Evolutionary conservation across 2,797 vertebrate genomes (phyloP).

Genomic region (Mormyrops attenuatus): DNA sequence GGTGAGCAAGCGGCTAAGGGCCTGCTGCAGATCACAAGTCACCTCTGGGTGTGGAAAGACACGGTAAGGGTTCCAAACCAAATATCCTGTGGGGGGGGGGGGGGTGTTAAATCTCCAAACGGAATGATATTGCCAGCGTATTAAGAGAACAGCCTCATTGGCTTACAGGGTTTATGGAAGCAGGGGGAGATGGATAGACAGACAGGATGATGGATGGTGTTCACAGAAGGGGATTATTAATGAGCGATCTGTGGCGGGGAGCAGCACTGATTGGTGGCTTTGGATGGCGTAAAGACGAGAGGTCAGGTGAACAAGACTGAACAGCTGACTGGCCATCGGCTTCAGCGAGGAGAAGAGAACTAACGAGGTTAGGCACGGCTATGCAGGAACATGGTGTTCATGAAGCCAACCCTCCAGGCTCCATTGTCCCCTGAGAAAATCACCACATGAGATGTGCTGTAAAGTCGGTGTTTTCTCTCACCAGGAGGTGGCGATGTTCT

Average conservation of each 20-base stretch:
- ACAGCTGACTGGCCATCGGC: not conserved
- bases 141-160: not conserved
- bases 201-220: slow-evolving; percentile 24
- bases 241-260: slow-evolving; percentile 19
- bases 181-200: slow-evolving; percentile 12
- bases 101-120: not conserved
- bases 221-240: slow-evolving; percentile 14
- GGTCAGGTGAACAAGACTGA: not conserved
- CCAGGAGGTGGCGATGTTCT: not conserved
- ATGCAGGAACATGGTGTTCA: not conserved
- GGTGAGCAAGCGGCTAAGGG: not conserved
- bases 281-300: not conserved
- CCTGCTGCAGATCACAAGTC: not conserved
- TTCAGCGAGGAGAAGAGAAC: not conserved
- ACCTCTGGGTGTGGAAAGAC: not conserved
- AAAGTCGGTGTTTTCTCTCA: not conserved
- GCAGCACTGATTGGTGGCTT: slow-evolving; percentile 9
- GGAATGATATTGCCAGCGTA: not conserved
- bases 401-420: not conserved
- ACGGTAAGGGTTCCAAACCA: not conserved
- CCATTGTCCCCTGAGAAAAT: not conserved
- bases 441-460: not conserved
- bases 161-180: not conserved
- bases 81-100: not conserved
- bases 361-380: not conserved